These are phyloP conservation scores for Leptinotarsa defecta DNA, from an alignment of 1,140 invertebrate genomes.

Conservation along the genomic window DNA sequence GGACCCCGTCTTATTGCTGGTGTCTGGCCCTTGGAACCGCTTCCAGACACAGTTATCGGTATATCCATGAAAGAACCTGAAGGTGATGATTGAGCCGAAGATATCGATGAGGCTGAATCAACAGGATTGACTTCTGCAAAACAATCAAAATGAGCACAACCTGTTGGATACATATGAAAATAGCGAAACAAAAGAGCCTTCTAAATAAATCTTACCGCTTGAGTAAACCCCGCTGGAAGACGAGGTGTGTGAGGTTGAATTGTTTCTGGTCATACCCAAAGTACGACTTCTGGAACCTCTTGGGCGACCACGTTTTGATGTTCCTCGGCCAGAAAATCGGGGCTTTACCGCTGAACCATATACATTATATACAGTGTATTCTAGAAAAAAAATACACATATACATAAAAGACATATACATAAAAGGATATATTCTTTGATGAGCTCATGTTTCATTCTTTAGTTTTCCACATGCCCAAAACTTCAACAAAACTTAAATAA, in stretches of 20 bases:
- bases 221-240: background rate
- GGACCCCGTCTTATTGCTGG: slow-evolving; percentile 65
- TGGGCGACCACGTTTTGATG: slow-evolving; percentile 68
- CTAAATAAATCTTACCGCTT: background rate
- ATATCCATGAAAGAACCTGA: slow-evolving; percentile 31
- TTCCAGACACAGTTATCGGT: slow-evolving; percentile 12
- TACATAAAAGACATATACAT: background rate
- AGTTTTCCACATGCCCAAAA: no score
- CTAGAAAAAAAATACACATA: slow-evolving; percentile 34
- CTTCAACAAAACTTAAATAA: background rate
- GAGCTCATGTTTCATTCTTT: no score
- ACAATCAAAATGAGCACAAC: background rate
- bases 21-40: background rate
- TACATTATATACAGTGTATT: slow-evolving; percentile 51
- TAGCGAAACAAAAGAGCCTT: background rate
- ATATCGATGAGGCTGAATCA: slow-evolving; percentile 38
- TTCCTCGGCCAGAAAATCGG: slow-evolving; percentile 63
- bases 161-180: background rate
- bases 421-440: no score
- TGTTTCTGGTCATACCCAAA: background rate
- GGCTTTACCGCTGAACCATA: slow-evolving; percentile 55
- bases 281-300: slow-evolving; percentile 64
- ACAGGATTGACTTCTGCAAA: slow-evolving; percentile 11
- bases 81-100: slow-evolving; percentile 40
- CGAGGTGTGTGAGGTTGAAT: no score